Evolutionary conservation across 2,888 invertebrate genomes (phyloP).

Genomic region (Macrosiphum euphorbiae): DNA sequence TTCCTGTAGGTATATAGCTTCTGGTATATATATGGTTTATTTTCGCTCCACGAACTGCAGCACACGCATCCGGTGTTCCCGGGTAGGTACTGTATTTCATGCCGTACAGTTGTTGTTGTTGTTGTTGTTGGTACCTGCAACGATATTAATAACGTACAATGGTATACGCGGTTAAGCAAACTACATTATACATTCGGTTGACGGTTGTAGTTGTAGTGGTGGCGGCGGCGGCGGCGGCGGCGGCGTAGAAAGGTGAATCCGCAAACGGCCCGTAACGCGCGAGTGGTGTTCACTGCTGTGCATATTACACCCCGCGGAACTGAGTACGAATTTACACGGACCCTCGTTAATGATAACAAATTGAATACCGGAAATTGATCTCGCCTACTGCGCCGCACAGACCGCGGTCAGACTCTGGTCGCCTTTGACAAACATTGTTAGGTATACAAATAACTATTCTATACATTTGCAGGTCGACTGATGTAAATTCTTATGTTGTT

Average conservation of each 20-base stretch:
- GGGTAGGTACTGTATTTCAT: too few species aligned
- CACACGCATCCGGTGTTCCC: neutral
- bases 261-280: conserved; percentile 1
- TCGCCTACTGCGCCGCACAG: neutral
- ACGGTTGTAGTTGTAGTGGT: neutral
- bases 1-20: neutral
- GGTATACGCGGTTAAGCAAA: neutral
- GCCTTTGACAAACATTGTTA: neutral
- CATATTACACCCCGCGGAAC: neutral
- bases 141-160: too few species aligned
- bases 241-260: neutral
- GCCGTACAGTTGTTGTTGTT: neutral
- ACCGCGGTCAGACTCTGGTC: neutral
- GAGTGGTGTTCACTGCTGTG: neutral
- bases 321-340: neutral
- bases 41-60: neutral
- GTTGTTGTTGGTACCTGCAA: too few species aligned
- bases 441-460: too few species aligned
- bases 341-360: conserved; percentile 1
- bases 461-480: neutral
- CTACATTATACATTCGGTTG: neutral
- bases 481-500: neutral
- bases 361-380: neutral
- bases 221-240: too few species aligned
- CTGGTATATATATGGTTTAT: neutral